phyloP scores from a whole-genome alignment of 1,140 invertebrate species.

The Atta colombica region DNA sequence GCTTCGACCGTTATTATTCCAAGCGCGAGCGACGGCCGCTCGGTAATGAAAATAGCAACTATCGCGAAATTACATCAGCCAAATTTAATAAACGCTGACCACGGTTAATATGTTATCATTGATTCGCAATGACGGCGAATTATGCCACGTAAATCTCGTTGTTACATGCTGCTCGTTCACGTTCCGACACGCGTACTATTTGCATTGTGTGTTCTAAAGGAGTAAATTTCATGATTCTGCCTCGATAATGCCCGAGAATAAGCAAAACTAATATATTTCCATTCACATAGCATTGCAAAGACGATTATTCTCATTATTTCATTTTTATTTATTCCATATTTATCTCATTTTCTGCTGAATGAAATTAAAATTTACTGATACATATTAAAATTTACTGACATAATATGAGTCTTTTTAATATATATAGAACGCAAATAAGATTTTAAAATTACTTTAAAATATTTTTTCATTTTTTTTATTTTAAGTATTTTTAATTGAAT shows the following conservation, averaged over 20 bases:
- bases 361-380: not conserved
- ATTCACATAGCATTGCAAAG: not conserved
- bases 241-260: not conserved
- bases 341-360: not conserved
- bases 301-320: not conserved
- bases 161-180: constrained; percentile 13
- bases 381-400: not conserved
- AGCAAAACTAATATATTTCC: not conserved
- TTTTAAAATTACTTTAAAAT: not conserved
- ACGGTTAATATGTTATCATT: constrained; percentile 41
- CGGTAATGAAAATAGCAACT: constrained; percentile 35
- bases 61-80: constrained; percentile 39
- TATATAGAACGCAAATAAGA: not conserved
- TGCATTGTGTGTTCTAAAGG: not conserved
- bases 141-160: constrained; percentile 45
- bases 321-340: constrained; percentile 1
- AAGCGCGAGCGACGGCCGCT: not conserved
- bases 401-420: not conserved
- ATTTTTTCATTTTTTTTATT: not conserved
- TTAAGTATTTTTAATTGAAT: not conserved
- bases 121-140: constrained; percentile 48
- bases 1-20: constrained; percentile 8
- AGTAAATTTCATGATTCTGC: not conserved
- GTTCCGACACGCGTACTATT: not conserved
- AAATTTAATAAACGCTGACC: constrained; percentile 58